Base-by-base conservation (phyloP, 2,888 invertebrate species). In the Chaetogeoica ovagalla region DNA sequence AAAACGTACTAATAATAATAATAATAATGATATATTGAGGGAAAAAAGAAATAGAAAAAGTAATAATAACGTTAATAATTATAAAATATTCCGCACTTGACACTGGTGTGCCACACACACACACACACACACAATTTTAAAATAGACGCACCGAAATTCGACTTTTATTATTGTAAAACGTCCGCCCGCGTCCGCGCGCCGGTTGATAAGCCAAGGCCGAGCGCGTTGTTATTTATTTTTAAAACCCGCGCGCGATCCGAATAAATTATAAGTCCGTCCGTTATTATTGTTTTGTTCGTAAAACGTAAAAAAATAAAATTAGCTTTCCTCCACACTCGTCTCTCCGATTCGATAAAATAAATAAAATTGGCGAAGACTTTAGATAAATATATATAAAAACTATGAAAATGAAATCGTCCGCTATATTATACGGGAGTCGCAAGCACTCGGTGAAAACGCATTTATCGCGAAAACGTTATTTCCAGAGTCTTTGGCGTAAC, bases 161-260 rank as follows among this genome's bases (percentile, higher is more conserved):
- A 39, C 39, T 15, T 39, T 65, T 52, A 30, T 30, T 30, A 30
- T 30, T 30, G 15, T 37, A 17, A n/a, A 59, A 30, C 57, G 65
- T 52, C 23, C 43, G 65, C 65, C 21, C 65, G 57, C 39, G 65
- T 17, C 39, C 57, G 39, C 13, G 65, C 21, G 65, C 65, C n/a
- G 55, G 19, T 57, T 66, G 66, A 75, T 66, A 57, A 66, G 57
- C 66, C 75, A 75, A 75, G 75, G 75, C 3, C 21, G 17, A 37
- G 57, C 48, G 48, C 48, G 48, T 11, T 48, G 1, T 48, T 57
- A 66, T 66, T 30, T 75, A 66, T 66, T 75, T 66, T 66, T 57
- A 57, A 52, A 63, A 39, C 7, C 52, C 21, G 3, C 73, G 55
- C 9, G n/a, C 37, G 73, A 74, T 17, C 59, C 30, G 30, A 73